Conservation (phyloP, 2,888 invertebrate genomes). For the Philonicus albiceps region DNA sequence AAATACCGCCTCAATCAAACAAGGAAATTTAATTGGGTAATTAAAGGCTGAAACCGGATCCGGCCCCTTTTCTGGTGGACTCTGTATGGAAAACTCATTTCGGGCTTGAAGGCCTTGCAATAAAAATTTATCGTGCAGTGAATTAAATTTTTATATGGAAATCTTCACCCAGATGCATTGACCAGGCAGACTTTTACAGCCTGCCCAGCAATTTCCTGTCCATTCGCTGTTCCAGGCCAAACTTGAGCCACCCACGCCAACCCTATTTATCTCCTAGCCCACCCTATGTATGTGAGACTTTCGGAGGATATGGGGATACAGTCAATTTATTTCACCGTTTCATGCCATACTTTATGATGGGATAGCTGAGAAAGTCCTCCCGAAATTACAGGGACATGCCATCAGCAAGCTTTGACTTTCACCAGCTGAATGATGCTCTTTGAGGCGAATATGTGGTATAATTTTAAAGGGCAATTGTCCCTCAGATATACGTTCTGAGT, state of each 20-base stretch:
- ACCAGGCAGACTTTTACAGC: slow-evolving; percentile 13
- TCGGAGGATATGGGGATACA: neutral
- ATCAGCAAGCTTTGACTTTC: neutral
- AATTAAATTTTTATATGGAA: slow-evolving; percentile 37
- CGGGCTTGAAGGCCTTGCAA: neutral
- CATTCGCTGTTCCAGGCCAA: neutral
- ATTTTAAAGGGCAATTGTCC: neutral
- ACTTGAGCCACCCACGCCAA: neutral
- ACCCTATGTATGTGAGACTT: neutral
- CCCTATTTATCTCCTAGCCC: neutral
- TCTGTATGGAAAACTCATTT: slow-evolving; percentile 13
- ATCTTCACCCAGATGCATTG: slow-evolving; percentile 27
- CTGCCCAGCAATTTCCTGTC: neutral
- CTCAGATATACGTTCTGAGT: neutral
- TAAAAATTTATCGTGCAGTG: slow-evolving; percentile 37
- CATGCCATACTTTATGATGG: neutral
- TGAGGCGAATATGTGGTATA: neutral
- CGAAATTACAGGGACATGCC: neutral
- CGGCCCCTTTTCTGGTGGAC: neutral
- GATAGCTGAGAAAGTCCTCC: neutral
- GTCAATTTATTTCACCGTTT: neutral
- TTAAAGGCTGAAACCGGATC: neutral
- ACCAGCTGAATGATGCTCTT: neutral
- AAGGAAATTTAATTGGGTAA: slow-evolving; percentile 21
- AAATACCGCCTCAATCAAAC: neutral